phyloP scores from a whole-genome alignment of 2,888 invertebrate genomes.

The Meliscaeva auricollis region DNA sequence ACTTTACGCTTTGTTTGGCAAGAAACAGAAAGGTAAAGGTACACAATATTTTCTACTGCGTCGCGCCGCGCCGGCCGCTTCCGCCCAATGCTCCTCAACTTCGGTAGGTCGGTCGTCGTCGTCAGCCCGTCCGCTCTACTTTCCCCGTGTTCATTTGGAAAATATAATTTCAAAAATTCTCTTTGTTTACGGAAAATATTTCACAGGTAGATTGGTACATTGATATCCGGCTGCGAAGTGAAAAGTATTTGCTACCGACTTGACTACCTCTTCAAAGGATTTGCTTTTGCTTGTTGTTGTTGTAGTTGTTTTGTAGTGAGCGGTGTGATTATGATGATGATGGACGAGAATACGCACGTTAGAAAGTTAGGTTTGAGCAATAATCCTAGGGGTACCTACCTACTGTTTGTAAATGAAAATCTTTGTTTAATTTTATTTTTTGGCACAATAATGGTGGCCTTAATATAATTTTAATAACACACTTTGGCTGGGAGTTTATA shows the following conservation, averaged over 20 bases:
- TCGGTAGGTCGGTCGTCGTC: neutral
- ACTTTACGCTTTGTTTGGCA: slow-evolving; percentile 73
- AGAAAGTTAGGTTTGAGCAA: slow-evolving; percentile 42
- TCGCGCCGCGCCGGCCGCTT: no score
- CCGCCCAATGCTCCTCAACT: neutral
- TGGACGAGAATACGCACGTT: slow-evolving; percentile 21
- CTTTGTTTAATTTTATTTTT: slow-evolving; percentile 15
- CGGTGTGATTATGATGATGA: neutral
- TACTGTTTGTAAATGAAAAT: slow-evolving; percentile 16
- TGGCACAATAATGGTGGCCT: slow-evolving; percentile 28
- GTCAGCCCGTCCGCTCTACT: slow-evolving; percentile 13
- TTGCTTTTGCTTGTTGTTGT: slow-evolving; percentile 44
- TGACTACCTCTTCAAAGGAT: slow-evolving; percentile 70
- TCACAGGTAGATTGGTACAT: slow-evolving; percentile 76
- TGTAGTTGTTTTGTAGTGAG: neutral
- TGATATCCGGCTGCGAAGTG: slow-evolving; percentile 74
- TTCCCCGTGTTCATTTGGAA: slow-evolving; percentile 71
- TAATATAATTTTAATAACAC: slow-evolving; percentile 42
- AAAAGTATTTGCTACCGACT: slow-evolving; percentile 67
- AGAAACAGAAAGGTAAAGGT: slow-evolving; percentile 42
- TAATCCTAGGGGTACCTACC: neutral
- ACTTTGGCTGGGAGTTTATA: slow-evolving; percentile 21
- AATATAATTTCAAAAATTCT: slow-evolving; percentile 74
- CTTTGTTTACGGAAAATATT: slow-evolving; percentile 73
- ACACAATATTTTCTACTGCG: neutral